phyloP scores from a whole-genome alignment of 2,113 vertebrate genomes.

The Hippocampus barbouri region DNA sequence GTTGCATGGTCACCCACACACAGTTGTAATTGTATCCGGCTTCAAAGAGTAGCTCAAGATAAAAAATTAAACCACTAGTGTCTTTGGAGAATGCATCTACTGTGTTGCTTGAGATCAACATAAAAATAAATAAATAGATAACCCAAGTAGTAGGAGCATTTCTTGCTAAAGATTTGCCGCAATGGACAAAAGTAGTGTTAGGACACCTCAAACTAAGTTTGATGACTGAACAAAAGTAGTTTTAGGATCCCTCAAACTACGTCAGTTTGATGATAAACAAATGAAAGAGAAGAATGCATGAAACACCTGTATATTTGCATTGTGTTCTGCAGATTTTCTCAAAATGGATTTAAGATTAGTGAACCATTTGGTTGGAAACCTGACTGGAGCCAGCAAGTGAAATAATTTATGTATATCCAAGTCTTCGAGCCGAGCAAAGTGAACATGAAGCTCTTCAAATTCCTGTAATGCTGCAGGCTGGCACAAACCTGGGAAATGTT shows the following conservation, averaged over 20 bases:
- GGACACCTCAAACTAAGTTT: background rate
- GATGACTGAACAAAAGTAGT: background rate
- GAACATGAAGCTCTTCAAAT: slow-evolving; percentile 23
- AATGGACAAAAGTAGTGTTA: background rate
- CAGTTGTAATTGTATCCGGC: too few relatives aligned
- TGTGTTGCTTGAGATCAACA: too few relatives aligned
- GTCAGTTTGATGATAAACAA: background rate
- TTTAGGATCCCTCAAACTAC: background rate
- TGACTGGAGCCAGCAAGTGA: background rate
- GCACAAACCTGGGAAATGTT: slow-evolving; percentile 23
- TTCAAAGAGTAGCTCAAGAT: too few relatives aligned
- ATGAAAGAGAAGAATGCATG: background rate
- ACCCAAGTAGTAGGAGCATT: too few relatives aligned
- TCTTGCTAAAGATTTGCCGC: too few relatives aligned
- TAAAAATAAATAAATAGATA: too few relatives aligned
- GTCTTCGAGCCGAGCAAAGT: slow-evolving; percentile 20
- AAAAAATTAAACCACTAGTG: too few relatives aligned
- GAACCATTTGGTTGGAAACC: slow-evolving; percentile 2
- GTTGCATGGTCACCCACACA: too few relatives aligned
- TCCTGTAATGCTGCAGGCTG: slow-evolving; percentile 4
- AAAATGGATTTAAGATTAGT: background rate
- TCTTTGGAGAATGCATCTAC: too few relatives aligned
- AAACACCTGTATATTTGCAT: background rate
- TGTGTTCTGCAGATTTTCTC: background rate
- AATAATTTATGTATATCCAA: slow-evolving; percentile 22